Evolutionary conservation across 2,888 invertebrate species (phyloP), one percentile per base, ranked within the genome.

Genomic region (Taphrorychus bicolor): DNA sequence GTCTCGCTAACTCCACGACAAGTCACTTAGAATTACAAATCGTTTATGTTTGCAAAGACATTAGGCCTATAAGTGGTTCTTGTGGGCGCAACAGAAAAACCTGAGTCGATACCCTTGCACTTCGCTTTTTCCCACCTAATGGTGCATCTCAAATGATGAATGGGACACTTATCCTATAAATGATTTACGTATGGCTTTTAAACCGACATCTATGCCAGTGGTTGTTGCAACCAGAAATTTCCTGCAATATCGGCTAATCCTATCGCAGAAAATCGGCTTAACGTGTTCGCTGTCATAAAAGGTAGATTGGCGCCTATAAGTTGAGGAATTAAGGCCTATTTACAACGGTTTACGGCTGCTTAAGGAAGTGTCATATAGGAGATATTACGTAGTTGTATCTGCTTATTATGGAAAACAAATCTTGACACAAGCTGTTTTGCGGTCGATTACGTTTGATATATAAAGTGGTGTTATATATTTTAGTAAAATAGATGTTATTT

Each of bases 1-100:
- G 32, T 45, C 51, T 51, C 22, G 49, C 52, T 64, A 64, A 49
- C 5, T 32, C 32, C 5, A 32, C 32, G n/a, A n/a, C n/a, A n/a
- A n/a, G n/a, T n/a, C n/a, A n/a, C n/a, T n/a, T n/a, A n/a, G n/a
- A n/a, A n/a, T n/a, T 32, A 32, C 32, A 32, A 32, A 45, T 45
- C 16, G 11, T 45, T 7, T 14, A 45, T 17, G 14, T 17, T 11
- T 7, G 32, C 32, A 32, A 32, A 32, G 11, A 32, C 5, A 32
- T 11, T n/a, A n/a, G n/a, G n/a, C n/a, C n/a, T n/a, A n/a, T n/a
- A 32, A 32, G 32, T 32, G 32, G 32, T 32, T 11, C 11, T n/a
- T n/a, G n/a, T n/a, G n/a, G n/a, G n/a, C n/a, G n/a, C n/a, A n/a
- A n/a, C n/a, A n/a, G 32, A 45, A 45, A 14, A 45, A 2, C 45